Evolutionary conservation across 2,888 invertebrate genomes (phyloP).

Genomic region (Alitta virens): DNA sequence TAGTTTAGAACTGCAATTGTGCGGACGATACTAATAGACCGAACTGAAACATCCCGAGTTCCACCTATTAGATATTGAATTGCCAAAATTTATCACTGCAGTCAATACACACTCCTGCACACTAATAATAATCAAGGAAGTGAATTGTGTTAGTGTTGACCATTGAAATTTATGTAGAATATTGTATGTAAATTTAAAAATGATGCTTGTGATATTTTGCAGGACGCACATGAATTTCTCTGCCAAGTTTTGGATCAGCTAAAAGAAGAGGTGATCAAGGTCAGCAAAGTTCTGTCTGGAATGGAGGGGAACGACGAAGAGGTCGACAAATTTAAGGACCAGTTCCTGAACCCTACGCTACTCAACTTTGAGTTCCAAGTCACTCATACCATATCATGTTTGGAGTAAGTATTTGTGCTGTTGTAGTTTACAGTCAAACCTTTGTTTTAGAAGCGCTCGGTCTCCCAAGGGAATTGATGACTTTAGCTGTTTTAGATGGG

Average conservation of each 20-base stretch:
- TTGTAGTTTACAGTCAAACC: no score
- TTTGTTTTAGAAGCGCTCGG: no score
- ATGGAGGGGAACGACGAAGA: neutral
- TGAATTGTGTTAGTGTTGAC: neutral
- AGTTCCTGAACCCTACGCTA: constrained; percentile 38
- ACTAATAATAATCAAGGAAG: neutral
- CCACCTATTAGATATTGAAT: no score
- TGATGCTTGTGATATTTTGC: constrained; percentile 4
- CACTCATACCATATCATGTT: constrained; percentile 42
- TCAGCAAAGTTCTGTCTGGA: constrained; percentile 26
- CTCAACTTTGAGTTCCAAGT: constrained; percentile 53
- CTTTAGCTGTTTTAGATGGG: no score
- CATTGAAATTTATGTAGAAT: neutral
- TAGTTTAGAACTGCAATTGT: no score
- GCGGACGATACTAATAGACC: no score
- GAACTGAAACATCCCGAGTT: no score
- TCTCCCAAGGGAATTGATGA: no score
- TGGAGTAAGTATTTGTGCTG: constrained; percentile 42
- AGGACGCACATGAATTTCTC: constrained; percentile 57
- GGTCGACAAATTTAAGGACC: neutral
- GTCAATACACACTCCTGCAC: no score
- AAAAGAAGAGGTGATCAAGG: constrained; percentile 48
- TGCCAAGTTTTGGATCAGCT: constrained; percentile 51
- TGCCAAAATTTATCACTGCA: no score
- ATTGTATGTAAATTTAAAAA: neutral